phyloP scores from a whole-genome alignment of 2,113 vertebrate genomes.

The Pimephales promelas region DNA sequence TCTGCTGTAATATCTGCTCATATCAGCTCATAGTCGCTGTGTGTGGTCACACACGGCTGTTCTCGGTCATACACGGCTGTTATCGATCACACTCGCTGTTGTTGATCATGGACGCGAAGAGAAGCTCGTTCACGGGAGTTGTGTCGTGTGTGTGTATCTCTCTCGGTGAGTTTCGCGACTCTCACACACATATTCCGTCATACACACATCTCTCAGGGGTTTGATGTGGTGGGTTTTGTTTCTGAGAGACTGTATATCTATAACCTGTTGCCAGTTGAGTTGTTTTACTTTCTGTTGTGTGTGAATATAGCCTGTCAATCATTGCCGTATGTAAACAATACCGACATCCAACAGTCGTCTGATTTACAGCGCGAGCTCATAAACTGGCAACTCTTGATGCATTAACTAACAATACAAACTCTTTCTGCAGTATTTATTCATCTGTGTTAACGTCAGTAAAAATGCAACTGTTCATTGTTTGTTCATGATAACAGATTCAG shows the following conservation, averaged over 20 bases:
- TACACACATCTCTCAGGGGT: background rate
- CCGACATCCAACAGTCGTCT: background rate
- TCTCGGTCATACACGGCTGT: too few relatives aligned
- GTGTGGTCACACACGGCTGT: background rate
- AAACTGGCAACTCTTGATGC: too few relatives aligned
- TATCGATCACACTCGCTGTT: too few relatives aligned
- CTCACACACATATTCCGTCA: too few relatives aligned
- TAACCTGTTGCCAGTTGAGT: background rate
- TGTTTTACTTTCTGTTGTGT: background rate
- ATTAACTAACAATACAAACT: too few relatives aligned
- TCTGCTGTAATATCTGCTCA: background rate
- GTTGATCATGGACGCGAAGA: background rate
- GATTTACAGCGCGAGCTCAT: background rate
- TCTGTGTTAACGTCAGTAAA: too few relatives aligned
- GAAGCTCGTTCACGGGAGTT: background rate
- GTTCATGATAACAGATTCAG: too few relatives aligned
- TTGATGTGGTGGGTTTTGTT: background rate
- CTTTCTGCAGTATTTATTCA: too few relatives aligned
- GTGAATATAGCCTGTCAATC: background rate
- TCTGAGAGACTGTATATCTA: background rate
- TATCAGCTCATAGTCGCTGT: background rate
- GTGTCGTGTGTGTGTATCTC: background rate
- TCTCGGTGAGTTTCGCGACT: slow-evolving; percentile 4
- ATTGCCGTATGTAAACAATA: background rate
- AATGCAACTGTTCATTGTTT: too few relatives aligned